Evolutionary conservation across 2,888 invertebrate genomes (phyloP).

Genomic region (Automeris io): DNA sequence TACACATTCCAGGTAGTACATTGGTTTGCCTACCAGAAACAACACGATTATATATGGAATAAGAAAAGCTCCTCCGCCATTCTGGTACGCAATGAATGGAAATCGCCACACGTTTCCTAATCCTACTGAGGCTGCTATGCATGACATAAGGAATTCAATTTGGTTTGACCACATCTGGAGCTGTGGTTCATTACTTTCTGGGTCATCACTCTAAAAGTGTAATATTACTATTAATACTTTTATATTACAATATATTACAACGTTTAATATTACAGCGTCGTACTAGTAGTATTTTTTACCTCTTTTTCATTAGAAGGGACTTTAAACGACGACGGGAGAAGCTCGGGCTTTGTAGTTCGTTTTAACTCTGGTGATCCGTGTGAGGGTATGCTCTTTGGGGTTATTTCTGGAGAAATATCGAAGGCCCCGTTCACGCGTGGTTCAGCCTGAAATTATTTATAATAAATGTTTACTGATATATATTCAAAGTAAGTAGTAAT

Average conservation of each 20-base stretch:
- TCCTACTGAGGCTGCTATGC: conserved; percentile 84
- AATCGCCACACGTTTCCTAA: conserved; percentile 84
- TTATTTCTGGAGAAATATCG: conserved; percentile 16
- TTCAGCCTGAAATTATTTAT: conserved; percentile 18
- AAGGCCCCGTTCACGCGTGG: conserved; percentile 18
- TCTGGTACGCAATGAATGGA: conserved; percentile 79
- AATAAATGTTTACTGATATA: too few relatives aligned
- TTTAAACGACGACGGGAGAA: conserved; percentile 17
- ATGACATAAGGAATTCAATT: conserved; percentile 84
- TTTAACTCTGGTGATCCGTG: conserved; percentile 19
- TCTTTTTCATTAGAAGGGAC: conserved; percentile 13
- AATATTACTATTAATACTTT: background rate
- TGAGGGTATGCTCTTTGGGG: conserved; percentile 5
- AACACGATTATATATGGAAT: conserved; percentile 84
- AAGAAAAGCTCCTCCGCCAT: conserved; percentile 85
- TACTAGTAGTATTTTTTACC: too few relatives aligned
- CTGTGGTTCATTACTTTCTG: conserved; percentile 26
- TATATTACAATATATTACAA: too few relatives aligned
- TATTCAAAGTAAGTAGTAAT: too few relatives aligned
- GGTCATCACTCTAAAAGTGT: conserved; percentile 11
- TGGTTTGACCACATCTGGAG: conserved; percentile 79
- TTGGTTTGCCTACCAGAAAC: conserved; percentile 83
- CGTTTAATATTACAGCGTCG: too few relatives aligned
- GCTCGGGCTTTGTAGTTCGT: conserved; percentile 15
- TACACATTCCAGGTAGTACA: conserved; percentile 90